These are phyloP conservation scores for Aphidius gifuensis DNA, from an alignment of 1,140 invertebrate genomes.

Conservation along the genomic window DNA sequence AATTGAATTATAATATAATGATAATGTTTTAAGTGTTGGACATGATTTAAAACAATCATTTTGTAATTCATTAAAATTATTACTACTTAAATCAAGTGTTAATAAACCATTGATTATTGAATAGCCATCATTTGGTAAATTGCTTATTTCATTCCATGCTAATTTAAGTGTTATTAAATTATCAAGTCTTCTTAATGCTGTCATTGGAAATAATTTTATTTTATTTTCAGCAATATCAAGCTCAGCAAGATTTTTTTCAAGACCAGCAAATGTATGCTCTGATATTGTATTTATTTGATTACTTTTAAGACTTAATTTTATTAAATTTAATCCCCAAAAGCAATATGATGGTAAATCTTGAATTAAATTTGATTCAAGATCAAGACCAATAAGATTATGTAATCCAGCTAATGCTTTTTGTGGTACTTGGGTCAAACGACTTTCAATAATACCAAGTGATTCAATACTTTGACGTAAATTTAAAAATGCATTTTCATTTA, in stretches of 20 bases:
- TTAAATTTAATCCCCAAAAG: constrained; percentile 78
- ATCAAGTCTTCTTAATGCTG: constrained; percentile 71
- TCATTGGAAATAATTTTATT: constrained; percentile 76
- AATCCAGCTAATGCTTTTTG: constrained; percentile 75
- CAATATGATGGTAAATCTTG: constrained; percentile 79
- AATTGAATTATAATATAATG: constrained; percentile 80
- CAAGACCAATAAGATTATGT: constrained; percentile 68
- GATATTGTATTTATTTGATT: constrained; percentile 76
- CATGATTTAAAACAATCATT: constrained; percentile 76
- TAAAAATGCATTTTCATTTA: constrained; percentile 71
- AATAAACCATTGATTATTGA: constrained; percentile 68
- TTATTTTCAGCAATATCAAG: constrained; percentile 85
- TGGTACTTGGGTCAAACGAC: constrained; percentile 75
- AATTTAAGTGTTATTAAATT: constrained; percentile 70
- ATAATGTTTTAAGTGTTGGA: constrained; percentile 74
- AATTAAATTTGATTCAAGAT: constrained; percentile 84
- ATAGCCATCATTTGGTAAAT: constrained; percentile 69
- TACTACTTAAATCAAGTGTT: constrained; percentile 82
- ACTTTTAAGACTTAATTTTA: constrained; percentile 80
- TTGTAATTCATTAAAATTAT: constrained; percentile 73
- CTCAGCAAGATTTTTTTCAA: constrained; percentile 76
- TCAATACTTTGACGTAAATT: constrained; percentile 73
- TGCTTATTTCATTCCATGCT: constrained; percentile 78
- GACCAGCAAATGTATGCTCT: constrained; percentile 80
- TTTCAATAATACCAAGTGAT: constrained; percentile 76